Base-by-base conservation (phyloP, 2,797 vertebrate genomes). In the Arremon aurantiirostris region DNA sequence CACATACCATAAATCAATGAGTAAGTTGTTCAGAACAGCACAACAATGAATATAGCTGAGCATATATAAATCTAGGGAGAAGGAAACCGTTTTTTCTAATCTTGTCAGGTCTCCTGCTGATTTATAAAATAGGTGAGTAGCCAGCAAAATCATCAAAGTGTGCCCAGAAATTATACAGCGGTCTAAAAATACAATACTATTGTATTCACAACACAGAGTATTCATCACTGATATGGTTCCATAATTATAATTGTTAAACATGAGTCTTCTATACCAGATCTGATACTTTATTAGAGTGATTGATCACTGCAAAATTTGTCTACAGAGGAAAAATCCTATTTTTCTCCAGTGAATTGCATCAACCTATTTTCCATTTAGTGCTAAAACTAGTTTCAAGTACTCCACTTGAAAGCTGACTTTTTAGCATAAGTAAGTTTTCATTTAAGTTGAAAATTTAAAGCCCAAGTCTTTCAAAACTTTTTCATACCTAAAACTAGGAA, bases 11-110 rank as follows among this genome's bases (percentile, higher is more conserved):
- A 95, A 94, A 94, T 96, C 91, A 94, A 70, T 88, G 78, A 89
- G n/a, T 82, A 93, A 92, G 82, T 94, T 95, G 89, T 95, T 96
- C 91, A 95, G 93, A 96, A 76, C 44, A 93, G 71, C 61, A 46
- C 94, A 95, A 89, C 69, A 91, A 93, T 87, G 90, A 91, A 71
- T 91, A 90, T 90, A 97, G 88, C 60, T 68, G 75, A 93, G 49
- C 56, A 89, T 79, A 78, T 86, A 91, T 94, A 94, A 95, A 92
- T 89, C 70, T 73, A 90, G 56, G 72, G 53, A 95, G 89, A 65
- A 89, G 55, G 53, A 93, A 97, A 90, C 24, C 49, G 71, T 91
- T 90, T 89, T 82, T 91, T 50, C 32, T 93, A 50, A 77, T 95
- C 90, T 91, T 91, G 35, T 95, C 81, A 82, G 82, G 56, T 64